Percentiles rank a stretch among this genome's conserved stretches.
phyloP scores from a whole-genome alignment of 2,797 vertebrate genomes.

The Chelidonichthys spinosus region DNA sequence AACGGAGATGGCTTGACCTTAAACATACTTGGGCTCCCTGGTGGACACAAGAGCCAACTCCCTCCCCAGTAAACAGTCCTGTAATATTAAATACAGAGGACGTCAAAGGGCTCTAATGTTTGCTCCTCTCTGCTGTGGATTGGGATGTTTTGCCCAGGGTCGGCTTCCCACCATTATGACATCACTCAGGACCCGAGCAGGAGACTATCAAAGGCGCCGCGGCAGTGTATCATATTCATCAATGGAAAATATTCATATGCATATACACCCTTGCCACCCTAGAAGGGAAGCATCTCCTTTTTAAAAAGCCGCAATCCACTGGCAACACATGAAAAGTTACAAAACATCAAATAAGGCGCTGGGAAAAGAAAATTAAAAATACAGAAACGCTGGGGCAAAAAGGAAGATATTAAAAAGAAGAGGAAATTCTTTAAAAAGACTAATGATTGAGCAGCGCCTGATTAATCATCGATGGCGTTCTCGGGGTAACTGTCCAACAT shows the following conservation, averaged over 20 bases:
- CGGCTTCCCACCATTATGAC: conserved; percentile 81
- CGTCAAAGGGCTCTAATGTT: conserved; percentile 78
- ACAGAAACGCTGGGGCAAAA: conserved; percentile 73
- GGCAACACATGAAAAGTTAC: conserved; percentile 86
- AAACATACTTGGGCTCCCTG: conserved; percentile 77
- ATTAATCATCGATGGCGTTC: conserved; percentile 73
- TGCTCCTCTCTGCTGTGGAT: conserved; percentile 71
- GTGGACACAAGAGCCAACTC: conserved; percentile 62
- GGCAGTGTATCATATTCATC: conserved; percentile 83
- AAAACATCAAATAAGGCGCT: conserved; percentile 81
- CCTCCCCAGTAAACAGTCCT: conserved; percentile 82
- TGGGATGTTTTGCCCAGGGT: conserved; percentile 78
- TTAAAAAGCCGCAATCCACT: conserved; percentile 71
- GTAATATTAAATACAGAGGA: conserved; percentile 84
- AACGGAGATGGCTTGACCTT: conserved; percentile 83
- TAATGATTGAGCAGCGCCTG: conserved; percentile 69
- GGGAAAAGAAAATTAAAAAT: conserved; percentile 84
- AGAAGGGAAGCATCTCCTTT: conserved; percentile 74
- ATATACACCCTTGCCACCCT: conserved; percentile 70
- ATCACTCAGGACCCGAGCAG: conserved; percentile 79
- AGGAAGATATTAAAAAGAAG: conserved; percentile 66
- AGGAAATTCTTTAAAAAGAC: conserved; percentile 65
- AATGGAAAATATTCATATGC: conserved; percentile 87
- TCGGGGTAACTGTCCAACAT: conserved; percentile 74
- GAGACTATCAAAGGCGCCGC: conserved; percentile 80